Percentiles rank a stretch among this genome's conserved stretches.
phyloP scores from a whole-genome alignment of 1,140 invertebrate genomes.

The Orussus abietinus region DNA sequence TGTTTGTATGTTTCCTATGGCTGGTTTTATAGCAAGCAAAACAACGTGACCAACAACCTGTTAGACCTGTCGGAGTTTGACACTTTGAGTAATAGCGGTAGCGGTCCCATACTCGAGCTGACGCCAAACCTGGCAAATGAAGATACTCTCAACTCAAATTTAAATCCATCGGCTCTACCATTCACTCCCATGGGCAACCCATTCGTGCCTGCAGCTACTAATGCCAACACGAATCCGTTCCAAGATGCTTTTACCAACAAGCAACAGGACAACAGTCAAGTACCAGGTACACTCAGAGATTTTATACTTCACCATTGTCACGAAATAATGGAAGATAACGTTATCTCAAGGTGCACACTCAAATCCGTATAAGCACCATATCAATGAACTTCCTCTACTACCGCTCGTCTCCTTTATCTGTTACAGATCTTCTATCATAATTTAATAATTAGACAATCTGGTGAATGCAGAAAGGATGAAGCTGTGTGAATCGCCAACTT shows the following conservation, averaged over 20 bases:
- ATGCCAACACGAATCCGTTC: constrained; percentile 48
- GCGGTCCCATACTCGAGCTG: constrained; percentile 48
- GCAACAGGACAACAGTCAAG: constrained; percentile 47
- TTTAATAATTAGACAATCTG: constrained; percentile 25
- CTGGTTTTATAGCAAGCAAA: constrained; percentile 54
- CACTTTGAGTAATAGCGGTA: constrained; percentile 58
- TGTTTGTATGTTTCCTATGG: constrained; percentile 40
- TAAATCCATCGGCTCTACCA: constrained; percentile 47
- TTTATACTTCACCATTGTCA: neutral
- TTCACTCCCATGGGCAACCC: constrained; percentile 48
- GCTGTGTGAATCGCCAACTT: constrained; percentile 26
- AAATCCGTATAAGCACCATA: too few relatives aligned
- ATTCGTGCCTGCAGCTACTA: constrained; percentile 37
- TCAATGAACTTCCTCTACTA: constrained; percentile 8
- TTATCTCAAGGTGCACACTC: neutral
- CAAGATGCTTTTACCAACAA: constrained; percentile 48
- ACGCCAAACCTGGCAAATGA: constrained; percentile 45
- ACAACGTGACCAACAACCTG: constrained; percentile 56
- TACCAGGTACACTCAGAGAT: constrained; percentile 38
- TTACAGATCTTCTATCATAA: constrained; percentile 52
- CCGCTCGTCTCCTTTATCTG: constrained; percentile 22
- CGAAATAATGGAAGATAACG: constrained; percentile 3
- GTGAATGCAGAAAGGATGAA: constrained; percentile 26
- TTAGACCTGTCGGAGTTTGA: constrained; percentile 58
- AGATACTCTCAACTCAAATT: constrained; percentile 49